Evolutionary conservation across 2,888 invertebrate genomes (phyloP), one percentile per base, ranked within the genome.

Genomic region (Lasioglossum oenotherae): DNA sequence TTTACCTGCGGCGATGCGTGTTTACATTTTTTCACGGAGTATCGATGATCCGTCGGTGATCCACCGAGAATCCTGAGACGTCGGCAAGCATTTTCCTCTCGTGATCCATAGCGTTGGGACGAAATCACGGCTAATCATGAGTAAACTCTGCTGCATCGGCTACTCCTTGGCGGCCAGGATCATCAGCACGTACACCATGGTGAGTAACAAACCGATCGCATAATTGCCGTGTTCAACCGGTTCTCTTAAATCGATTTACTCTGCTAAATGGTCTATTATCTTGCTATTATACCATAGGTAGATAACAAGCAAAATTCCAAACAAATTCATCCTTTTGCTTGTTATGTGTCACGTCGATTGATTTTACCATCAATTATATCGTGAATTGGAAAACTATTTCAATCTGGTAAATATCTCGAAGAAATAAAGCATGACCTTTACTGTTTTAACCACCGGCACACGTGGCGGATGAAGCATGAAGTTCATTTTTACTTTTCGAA

Each of bases 131-230:
- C 69, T 81, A 82, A 60, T n/a, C 46, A 94, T 94, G 93, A 87
- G 77, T 69, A 90, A 90, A 53, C 74, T 93, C 71, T 94, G 94
- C 81, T 94, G 94, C 82, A 87, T 95, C 16, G 91, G 93, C 38
- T 82, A 93, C 82, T 93, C 95, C 74, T 87, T 94, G 75, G 92
- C 93, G 41, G 92, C 93, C 2, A 93, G 93, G 84, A 92, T 95
- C 23, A 94, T 95, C 76, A 93, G 94, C 38, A 92, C 93, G 27
- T 93, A 94, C 74, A 94, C 94, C 76, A 90, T 95, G 94, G 95
- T 95, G 84, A 92, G 94, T 92, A 76, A 72, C 27, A 27, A 31
- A 74, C n/a, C 31, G 27, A 74, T 72, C 64, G 10, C 49, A 23
- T 69, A 46, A 77, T 74, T 74, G 12, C 19, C 19, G 38, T 27